A percentile compares a stretch with the other conserved stretches of the same genome.
These are phyloP conservation scores for Heterotis niloticus DNA, from an alignment of 2,113 vertebrate species.

Conservation along the genomic window DNA sequence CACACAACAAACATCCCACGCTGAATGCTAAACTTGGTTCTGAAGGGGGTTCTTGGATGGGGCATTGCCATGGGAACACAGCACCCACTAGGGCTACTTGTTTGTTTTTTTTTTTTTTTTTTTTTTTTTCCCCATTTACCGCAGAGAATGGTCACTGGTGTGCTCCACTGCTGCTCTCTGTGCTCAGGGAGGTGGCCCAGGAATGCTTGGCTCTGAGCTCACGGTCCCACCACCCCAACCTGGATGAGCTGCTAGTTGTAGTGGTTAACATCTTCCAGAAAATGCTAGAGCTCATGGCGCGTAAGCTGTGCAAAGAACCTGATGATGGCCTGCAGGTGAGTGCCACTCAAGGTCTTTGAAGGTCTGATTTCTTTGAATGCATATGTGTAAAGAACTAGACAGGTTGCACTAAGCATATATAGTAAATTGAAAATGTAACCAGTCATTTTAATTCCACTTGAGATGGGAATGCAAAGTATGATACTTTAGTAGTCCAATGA, in stretches of 20 bases:
- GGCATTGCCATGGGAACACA: not conserved
- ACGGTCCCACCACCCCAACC: constrained; percentile 46
- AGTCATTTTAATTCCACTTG: no score
- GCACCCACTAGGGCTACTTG: no score
- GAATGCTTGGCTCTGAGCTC: constrained; percentile 49
- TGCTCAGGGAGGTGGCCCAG: constrained; percentile 75
- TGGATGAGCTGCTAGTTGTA: constrained; percentile 53
- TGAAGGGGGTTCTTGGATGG: no score
- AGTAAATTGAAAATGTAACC: no score
- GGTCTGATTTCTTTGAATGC: no score
- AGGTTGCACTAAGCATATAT: no score
- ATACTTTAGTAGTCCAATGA: no score
- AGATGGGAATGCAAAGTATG: no score
- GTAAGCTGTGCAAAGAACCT: constrained; percentile 62
- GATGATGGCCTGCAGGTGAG: constrained; percentile 76
- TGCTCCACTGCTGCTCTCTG: constrained; percentile 65
- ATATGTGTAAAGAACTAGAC: no score
- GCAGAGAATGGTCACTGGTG: constrained; percentile 73
- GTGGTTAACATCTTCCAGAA: constrained; percentile 83
- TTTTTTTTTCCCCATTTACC: constrained; percentile 36
- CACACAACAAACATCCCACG: not conserved
- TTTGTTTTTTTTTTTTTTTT: no score
- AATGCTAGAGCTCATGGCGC: constrained; percentile 72
- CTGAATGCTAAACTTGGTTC: no score
- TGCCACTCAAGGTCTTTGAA: no score